Evolutionary conservation across 2,113 vertebrate genomes (phyloP).

Genomic region (Esox niger): DNA sequence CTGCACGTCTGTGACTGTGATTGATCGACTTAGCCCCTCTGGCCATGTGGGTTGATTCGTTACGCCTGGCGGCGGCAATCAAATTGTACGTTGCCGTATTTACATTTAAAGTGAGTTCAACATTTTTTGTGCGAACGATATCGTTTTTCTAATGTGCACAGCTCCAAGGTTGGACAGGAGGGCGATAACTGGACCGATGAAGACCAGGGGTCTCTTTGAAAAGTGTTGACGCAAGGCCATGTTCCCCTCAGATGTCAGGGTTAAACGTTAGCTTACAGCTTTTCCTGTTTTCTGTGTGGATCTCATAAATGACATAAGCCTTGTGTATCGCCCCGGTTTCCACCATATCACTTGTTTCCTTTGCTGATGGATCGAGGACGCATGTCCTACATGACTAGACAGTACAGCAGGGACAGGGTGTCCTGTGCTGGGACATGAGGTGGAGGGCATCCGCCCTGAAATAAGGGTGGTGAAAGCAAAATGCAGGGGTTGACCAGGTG

Average conservation of each 20-base stretch:
- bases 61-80: not conserved
- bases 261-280: too few relatives aligned
- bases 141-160: too few relatives aligned
- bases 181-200: too few relatives aligned
- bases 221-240: too few relatives aligned
- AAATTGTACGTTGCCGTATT: not conserved
- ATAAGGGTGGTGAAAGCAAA: not conserved
- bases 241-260: too few relatives aligned
- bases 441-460: conserved; percentile 1
- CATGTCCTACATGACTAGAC: not conserved
- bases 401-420: not conserved
- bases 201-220: too few relatives aligned
- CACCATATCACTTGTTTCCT: not conserved
- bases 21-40: not conserved
- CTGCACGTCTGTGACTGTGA: not conserved
- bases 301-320: too few relatives aligned
- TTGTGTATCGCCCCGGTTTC: too few relatives aligned
- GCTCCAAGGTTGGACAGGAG: too few relatives aligned
- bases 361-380: not conserved
- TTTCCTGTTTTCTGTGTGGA: too few relatives aligned
- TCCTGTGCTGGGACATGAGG: not conserved
- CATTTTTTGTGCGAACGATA: too few relatives aligned
- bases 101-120: not conserved
- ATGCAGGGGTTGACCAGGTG: not conserved
- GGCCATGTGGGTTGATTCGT: not conserved